phyloP scores from a whole-genome alignment of 2,888 invertebrate genomes.

The Loripinus fragilis region DNA sequence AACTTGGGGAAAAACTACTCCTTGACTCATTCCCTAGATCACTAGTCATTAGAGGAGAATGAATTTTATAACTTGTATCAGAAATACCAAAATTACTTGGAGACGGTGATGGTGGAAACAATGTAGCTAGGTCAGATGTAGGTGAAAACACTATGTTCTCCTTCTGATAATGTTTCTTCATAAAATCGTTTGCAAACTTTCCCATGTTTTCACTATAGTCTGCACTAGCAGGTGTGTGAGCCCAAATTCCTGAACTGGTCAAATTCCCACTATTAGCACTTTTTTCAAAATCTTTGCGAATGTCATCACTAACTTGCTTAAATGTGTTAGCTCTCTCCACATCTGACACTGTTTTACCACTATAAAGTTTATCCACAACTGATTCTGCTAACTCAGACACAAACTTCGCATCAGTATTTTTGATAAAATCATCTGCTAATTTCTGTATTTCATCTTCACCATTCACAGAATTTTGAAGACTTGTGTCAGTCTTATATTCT shows the following conservation, averaged over 20 bases:
- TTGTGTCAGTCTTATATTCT: background rate
- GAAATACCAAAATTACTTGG: background rate
- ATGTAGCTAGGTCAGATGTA: constrained; percentile 32
- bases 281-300: constrained; percentile 64
- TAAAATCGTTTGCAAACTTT: constrained; percentile 59
- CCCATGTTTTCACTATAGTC: constrained; percentile 56
- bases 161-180: constrained; percentile 66
- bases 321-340: constrained; percentile 43
- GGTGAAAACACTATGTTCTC: constrained; percentile 31
- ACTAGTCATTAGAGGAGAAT: background rate
- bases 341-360: constrained; percentile 54
- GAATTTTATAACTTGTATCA: background rate
- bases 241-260: constrained; percentile 40
- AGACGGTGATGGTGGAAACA: constrained; percentile 30
- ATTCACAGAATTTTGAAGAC: background rate
- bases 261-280: constrained; percentile 42
- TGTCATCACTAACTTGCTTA: constrained; percentile 58
- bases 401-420: constrained; percentile 59
- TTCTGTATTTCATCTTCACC: background rate
- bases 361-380: constrained; percentile 60
- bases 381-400: constrained; percentile 62
- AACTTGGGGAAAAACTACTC: background rate
- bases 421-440: constrained; percentile 56
- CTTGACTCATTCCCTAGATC: background rate
- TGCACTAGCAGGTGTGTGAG: constrained; percentile 48